A percentile compares a stretch with the other conserved stretches of the same genome.
Conservation (phyloP, 1,140 invertebrate genomes). For the Nomia melanderi region DNA sequence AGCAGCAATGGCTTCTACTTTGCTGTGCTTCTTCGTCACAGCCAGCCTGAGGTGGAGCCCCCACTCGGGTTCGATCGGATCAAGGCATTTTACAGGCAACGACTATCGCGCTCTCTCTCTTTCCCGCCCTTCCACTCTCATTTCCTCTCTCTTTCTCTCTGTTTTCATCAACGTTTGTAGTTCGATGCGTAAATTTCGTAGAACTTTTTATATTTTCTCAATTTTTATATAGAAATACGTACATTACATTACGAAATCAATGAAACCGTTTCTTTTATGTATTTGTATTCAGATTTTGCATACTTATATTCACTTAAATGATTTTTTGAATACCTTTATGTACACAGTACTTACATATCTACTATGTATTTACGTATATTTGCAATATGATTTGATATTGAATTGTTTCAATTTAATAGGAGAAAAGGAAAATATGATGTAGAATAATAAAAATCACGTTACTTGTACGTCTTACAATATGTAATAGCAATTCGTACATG, state of each 20-base stretch:
- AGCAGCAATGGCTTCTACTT: constrained; percentile 26
- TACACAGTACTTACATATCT: too few species aligned
- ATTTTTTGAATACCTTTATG: not conserved
- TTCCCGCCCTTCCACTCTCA: not conserved
- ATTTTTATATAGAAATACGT: not conserved
- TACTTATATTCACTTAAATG: not conserved
- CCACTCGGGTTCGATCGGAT: constrained; percentile 8
- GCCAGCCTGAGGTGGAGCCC: not conserved
- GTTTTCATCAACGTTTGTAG: not conserved
- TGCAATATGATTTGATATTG: not conserved
- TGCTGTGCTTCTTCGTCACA: not conserved
- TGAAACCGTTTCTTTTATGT: not conserved
- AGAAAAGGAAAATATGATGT: not conserved
- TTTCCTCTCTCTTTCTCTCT: not conserved
- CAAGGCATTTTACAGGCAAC: constrained; percentile 5
- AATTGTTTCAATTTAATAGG: not conserved
- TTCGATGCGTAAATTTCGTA: constrained; percentile 4
- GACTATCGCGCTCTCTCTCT: constrained; percentile 15
- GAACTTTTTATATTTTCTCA: not conserved
- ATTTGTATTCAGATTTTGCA: not conserved
- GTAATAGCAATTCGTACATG: not conserved
- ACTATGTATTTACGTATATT: too few species aligned
- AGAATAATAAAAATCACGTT: not conserved
- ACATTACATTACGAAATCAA: not conserved
- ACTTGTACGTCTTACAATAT: not conserved